phyloP scores from a whole-genome alignment of 2,113 vertebrate genomes.

The Puffinus mauretanicus region DNA sequence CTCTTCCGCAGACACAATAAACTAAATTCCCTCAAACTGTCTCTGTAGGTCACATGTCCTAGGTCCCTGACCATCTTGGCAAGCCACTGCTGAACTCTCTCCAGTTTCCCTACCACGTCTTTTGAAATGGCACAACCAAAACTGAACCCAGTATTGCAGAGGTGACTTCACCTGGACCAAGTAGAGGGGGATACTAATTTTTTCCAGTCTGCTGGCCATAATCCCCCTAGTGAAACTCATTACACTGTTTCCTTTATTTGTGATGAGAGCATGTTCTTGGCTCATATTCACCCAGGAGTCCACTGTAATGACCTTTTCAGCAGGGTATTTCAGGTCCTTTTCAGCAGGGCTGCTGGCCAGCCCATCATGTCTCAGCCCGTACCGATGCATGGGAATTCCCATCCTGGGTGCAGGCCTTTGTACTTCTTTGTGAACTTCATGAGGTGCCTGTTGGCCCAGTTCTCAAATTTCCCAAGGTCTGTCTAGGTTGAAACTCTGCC shows the following conservation, averaged over 20 bases:
- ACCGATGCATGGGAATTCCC: background rate
- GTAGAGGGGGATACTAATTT: background rate
- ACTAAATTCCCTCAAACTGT: background rate
- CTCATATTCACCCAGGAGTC: background rate
- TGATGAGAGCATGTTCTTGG: accelerated
- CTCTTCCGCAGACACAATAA: background rate
- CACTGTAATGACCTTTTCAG: background rate
- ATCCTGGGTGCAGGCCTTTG: background rate
- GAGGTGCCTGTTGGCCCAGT: background rate
- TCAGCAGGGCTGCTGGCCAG: background rate
- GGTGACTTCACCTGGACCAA: background rate
- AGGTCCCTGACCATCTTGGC: background rate
- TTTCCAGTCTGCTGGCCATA: background rate
- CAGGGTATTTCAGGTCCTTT: background rate
- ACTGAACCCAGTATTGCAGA: background rate
- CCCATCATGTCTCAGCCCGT: background rate
- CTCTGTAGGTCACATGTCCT: background rate
- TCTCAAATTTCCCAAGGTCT: background rate
- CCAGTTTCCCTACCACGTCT: background rate
- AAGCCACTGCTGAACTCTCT: background rate
- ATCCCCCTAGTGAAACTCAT: background rate
- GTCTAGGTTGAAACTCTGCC: background rate
- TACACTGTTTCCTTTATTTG: background rate
- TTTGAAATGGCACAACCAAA: background rate
- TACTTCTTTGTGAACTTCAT: background rate